phyloP scores from a whole-genome alignment of 2,797 vertebrate genomes.

The Syngnathus acus region DNA sequence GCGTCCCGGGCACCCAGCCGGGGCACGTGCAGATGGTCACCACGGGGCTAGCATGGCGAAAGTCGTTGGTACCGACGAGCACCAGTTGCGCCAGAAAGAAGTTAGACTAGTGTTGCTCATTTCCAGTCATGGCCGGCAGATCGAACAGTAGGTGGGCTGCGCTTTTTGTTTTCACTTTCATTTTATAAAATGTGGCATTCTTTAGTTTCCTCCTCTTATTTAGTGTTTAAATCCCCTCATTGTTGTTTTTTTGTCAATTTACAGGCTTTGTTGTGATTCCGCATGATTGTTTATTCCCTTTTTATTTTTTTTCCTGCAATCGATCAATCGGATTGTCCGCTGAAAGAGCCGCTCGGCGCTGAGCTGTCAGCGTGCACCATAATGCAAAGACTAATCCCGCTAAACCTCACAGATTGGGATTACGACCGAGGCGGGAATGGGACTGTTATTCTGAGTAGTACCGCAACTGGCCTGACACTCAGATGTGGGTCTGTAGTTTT shows the following conservation, averaged over 20 bases:
- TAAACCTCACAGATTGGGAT: conserved; percentile 7
- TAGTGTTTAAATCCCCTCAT: neutral
- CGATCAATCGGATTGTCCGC: neutral
- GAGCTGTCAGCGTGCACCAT: neutral
- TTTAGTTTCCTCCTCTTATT: neutral
- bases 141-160: too few relatives aligned
- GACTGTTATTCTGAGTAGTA: neutral
- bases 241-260: neutral
- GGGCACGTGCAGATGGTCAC: too few relatives aligned
- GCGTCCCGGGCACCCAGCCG: too few relatives aligned
- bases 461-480: neutral
- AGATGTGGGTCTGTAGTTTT: neutral
- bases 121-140: too few relatives aligned
- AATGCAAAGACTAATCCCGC: neutral
- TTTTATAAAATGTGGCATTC: neutral
- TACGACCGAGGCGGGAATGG: neutral
- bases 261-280: neutral
- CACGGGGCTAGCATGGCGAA: too few relatives aligned
- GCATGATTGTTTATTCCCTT: neutral
- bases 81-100: too few relatives aligned
- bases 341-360: neutral
- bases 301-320: neutral
- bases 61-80: too few relatives aligned
- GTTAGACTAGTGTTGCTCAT: too few relatives aligned
- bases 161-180: neutral